phyloP scores from a whole-genome alignment of 2,113 vertebrate genomes.

The Clinocottus analis region DNA sequence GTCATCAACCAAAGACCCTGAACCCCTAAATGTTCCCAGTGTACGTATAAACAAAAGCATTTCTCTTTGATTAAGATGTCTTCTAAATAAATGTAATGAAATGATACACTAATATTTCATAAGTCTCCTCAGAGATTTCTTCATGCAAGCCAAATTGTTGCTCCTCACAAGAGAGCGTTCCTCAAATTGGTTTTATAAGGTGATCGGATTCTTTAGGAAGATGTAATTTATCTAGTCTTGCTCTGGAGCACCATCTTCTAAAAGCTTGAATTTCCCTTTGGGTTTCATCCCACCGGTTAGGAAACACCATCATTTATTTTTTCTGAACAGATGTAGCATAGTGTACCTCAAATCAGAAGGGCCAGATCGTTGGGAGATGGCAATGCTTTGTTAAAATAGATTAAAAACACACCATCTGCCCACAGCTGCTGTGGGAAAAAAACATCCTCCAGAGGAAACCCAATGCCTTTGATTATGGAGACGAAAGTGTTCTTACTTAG shows the following conservation, averaged over 20 bases:
- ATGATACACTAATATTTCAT: not conserved
- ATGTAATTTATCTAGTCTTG: not conserved
- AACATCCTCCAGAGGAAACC: not conserved
- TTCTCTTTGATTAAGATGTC: not conserved
- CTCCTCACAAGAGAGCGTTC: not conserved
- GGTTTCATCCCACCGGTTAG: not conserved
- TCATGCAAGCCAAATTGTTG: not conserved
- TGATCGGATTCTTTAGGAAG: not conserved
- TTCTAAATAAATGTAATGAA: not conserved
- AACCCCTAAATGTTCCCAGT: not conserved
- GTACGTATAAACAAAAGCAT: too few species aligned
- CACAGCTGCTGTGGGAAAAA: slow-evolving; percentile 33
- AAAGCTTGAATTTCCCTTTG: slow-evolving; percentile 10
- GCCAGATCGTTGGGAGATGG: slow-evolving; percentile 2
- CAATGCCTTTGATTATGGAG: not conserved
- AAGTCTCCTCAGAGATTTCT: not conserved
- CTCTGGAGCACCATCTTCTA: not conserved
- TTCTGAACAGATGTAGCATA: slow-evolving; percentile 22
- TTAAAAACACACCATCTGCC: slow-evolving; percentile 42
- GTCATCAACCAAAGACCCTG: not conserved
- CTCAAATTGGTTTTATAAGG: not conserved
- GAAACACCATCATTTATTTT: slow-evolving; percentile 12
- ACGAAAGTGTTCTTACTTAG: not conserved
- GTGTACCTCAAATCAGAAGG: slow-evolving; percentile 12
- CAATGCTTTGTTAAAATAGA: slow-evolving; percentile 23